Percentiles rank a stretch among this genome's conserved stretches.
phyloP scores from a whole-genome alignment of 2,888 invertebrate species.

The Epistrophe grossulariae region DNA sequence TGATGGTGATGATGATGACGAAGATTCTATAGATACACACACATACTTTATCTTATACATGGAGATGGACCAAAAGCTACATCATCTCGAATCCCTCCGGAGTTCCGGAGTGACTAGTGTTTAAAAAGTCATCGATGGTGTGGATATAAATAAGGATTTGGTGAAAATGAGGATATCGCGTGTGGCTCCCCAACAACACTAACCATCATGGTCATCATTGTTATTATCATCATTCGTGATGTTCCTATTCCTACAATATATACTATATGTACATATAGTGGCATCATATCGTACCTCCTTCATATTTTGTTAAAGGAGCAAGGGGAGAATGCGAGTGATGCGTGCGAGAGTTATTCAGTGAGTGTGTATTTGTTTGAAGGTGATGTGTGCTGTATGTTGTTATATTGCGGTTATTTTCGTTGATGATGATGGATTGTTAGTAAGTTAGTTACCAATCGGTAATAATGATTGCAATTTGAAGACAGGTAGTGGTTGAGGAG shows the following conservation, averaged over 20 bases:
- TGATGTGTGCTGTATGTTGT: constrained; percentile 34
- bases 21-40: constrained; percentile 2
- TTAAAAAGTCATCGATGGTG: constrained; percentile 76
- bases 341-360: constrained; percentile 12
- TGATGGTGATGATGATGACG: constrained; percentile 2
- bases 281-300: neutral
- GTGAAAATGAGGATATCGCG: constrained; percentile 75
- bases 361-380: constrained; percentile 9
- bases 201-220: constrained; percentile 54
- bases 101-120: constrained; percentile 72
- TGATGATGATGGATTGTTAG: constrained; percentile 76
- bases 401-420: constrained; percentile 50
- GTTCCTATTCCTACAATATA: constrained; percentile 9
- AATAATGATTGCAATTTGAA: constrained; percentile 75
- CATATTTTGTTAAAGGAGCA: neutral
- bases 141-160: constrained; percentile 76
- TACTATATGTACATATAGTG: neutral
- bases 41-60: neutral
- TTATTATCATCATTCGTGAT: constrained; percentile 67
- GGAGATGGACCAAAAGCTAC: constrained; percentile 31
- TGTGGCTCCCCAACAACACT: constrained; percentile 48
- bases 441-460: constrained; percentile 73
- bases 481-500: constrained; percentile 71
- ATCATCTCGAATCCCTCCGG: constrained; percentile 59
- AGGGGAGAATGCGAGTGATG: neutral